phyloP scores from a whole-genome alignment of 2,113 vertebrate genomes.

The Talpa occidentalis region DNA sequence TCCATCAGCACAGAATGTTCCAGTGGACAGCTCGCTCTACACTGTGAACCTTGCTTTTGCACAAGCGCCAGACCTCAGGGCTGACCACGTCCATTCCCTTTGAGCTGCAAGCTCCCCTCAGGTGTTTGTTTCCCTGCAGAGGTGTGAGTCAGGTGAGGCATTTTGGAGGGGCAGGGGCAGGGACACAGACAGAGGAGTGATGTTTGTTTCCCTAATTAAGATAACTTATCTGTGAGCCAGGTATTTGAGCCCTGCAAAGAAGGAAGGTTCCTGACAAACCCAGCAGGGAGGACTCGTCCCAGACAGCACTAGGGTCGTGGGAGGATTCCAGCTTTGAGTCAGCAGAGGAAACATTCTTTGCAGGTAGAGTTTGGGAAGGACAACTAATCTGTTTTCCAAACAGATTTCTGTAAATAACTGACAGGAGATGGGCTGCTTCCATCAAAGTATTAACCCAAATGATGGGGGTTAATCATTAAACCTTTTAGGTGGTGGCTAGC shows the following conservation, averaged over 20 bases:
- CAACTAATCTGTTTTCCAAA: not conserved
- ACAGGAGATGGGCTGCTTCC: slow-evolving; percentile 73
- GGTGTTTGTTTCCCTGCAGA: not conserved
- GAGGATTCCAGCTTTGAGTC: not conserved
- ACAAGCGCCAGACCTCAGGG: not conserved
- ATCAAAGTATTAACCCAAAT: slow-evolving; percentile 79
- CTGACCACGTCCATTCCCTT: not conserved
- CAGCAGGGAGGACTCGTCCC: not conserved
- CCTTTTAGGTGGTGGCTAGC: slow-evolving; percentile 75
- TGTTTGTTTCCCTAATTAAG: not conserved
- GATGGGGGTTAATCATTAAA: slow-evolving; percentile 88
- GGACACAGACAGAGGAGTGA: not conserved
- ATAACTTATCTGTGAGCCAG: not conserved
- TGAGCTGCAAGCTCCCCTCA: not conserved
- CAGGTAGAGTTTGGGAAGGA: slow-evolving; percentile 43
- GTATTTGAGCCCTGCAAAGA: not conserved
- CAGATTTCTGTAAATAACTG: slow-evolving; percentile 73
- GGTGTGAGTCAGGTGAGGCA: not conserved
- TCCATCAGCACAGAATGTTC: not conserved
- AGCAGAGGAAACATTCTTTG: slow-evolving; percentile 55
- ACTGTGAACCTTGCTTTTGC: not conserved
- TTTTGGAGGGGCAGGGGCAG: not conserved
- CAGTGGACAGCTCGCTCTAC: not conserved
- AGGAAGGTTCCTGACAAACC: not conserved
- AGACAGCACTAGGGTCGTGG: rapidly evolving